Percentiles rank a stretch among this genome's conserved stretches.
Evolutionary conservation across 2,113 vertebrate genomes (phyloP).

Genomic region (Malurus melanocephalus): DNA sequence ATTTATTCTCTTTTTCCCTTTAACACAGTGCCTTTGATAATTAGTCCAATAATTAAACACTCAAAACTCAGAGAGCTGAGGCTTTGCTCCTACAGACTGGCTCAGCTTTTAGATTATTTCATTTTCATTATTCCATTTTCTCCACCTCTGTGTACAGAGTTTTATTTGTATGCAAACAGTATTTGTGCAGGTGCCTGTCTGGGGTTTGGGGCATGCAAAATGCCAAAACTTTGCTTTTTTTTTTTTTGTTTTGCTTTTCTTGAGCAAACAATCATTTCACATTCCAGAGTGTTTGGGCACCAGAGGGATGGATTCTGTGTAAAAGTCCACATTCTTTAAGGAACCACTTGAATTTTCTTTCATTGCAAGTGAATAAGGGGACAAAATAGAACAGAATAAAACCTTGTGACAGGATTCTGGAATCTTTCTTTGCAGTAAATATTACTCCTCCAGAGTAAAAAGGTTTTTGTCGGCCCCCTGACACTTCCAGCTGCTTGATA

Average conservation of each 20-base stretch:
- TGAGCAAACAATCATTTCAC: not conserved
- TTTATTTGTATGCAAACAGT: conserved; percentile 25
- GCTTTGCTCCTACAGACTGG: not conserved
- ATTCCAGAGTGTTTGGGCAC: not conserved
- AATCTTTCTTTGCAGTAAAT: not conserved
- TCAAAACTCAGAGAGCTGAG: not conserved
- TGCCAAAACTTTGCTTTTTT: not conserved
- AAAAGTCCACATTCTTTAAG: not conserved
- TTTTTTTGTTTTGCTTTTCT: not conserved
- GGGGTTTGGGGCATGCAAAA: not conserved
- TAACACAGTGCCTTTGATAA: not conserved
- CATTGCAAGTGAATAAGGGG: not conserved
- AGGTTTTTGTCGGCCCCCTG: not conserved
- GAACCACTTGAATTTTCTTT: not conserved
- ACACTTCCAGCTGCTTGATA: not conserved
- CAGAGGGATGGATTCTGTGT: not conserved
- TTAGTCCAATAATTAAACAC: not conserved
- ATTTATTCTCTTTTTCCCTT: not conserved
- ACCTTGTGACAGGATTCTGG: not conserved
- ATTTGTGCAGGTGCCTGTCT: conserved; percentile 7
- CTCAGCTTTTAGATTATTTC: not conserved
- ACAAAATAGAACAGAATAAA: not conserved
- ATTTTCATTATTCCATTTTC: not conserved
- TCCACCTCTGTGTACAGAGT: not conserved
- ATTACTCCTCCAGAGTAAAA: not conserved